phyloP scores from a whole-genome alignment of 2,888 invertebrate genomes.

The Hirtodrosophila trivittata region DNA sequence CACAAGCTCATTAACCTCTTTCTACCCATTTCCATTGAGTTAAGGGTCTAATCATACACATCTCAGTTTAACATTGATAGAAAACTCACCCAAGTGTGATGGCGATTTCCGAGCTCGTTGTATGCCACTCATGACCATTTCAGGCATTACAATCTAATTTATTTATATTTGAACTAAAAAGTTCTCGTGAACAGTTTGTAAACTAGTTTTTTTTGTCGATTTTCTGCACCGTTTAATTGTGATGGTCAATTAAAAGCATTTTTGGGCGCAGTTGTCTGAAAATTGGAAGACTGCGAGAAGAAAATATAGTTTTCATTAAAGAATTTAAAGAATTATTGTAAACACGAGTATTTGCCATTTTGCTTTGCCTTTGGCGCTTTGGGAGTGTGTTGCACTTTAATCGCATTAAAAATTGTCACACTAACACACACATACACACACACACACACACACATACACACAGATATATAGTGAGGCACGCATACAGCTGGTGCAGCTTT shows the following conservation, averaged over 20 bases:
- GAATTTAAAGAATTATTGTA: no score
- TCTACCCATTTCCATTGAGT: neutral
- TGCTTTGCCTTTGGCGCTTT: constrained; percentile 25
- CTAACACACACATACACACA: constrained; percentile 46
- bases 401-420: constrained; percentile 76
- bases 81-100: constrained; percentile 50
- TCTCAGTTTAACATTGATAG: no score
- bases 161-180: constrained; percentile 11
- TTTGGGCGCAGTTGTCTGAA: constrained; percentile 11
- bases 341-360: constrained; percentile 18
- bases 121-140: constrained; percentile 30
- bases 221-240: constrained; percentile 26
- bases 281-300: no score
- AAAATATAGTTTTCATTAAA: no score
- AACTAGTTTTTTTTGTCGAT: constrained; percentile 12
- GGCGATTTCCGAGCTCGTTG: constrained; percentile 28
- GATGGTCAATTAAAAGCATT: constrained; percentile 35
- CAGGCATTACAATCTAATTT: neutral
- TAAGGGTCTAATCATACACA: neutral
- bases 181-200: constrained; percentile 10
- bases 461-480: constrained; percentile 6
- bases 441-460: no score
- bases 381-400: constrained; percentile 73
- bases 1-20: no score
- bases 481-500: constrained; percentile 24